Evolutionary conservation across 64 coral and sea anemone genomes (phyloP), one percentile per base, ranked within the genome.

Genomic region (Montipora foliosa): DNA sequence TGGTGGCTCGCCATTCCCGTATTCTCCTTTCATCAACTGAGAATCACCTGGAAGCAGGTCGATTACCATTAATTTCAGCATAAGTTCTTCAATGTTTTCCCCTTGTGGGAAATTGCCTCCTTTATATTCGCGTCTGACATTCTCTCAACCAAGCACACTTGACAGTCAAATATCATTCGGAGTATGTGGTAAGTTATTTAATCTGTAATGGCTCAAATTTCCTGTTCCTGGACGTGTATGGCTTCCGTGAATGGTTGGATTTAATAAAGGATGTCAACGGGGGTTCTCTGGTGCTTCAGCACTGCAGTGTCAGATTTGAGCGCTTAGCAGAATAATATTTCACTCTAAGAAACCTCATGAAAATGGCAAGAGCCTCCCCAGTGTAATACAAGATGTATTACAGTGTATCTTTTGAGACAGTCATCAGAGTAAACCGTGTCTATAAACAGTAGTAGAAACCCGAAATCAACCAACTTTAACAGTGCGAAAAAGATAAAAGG

Each of bases 1-100:
- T 92, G 21, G 48, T 92, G 85, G 90, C 80, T 85, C 80, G 80
- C 90, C 80, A 92, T 92, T 92, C 90, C 51, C 80, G 50, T 85
- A 92, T 62, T 85, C 67, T 89, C 74, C 25, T 90, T 90, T 80
- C 89, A 90, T 81, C 89, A 81, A 90, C 60, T 69, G 77, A 90
- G 70, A 92, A 92, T 92, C 29, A 72, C 81, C 60, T 92, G 51
- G 90, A 92, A 45, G 80, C 80, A 47, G 90, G 90, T 90, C 60
- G 17, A 71, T 71, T 71, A n/a, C 68, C 68, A 64, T 64, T 14
- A 64, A 64, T 64, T 64, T 64, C 81, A 58, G 81, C 81, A 84
- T 84, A 84, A 84, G 81, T 57, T 62, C 58, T 84, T 84, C 47
- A 84, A 19, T 84, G 47, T 84, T 60, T 84, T 84, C 22, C 81